A percentile compares a stretch with the other conserved stretches of the same genome.
These are phyloP conservation scores for Drosophila hydei DNA, from an alignment of 1,140 invertebrate genomes.

Conservation along the genomic window DNA sequence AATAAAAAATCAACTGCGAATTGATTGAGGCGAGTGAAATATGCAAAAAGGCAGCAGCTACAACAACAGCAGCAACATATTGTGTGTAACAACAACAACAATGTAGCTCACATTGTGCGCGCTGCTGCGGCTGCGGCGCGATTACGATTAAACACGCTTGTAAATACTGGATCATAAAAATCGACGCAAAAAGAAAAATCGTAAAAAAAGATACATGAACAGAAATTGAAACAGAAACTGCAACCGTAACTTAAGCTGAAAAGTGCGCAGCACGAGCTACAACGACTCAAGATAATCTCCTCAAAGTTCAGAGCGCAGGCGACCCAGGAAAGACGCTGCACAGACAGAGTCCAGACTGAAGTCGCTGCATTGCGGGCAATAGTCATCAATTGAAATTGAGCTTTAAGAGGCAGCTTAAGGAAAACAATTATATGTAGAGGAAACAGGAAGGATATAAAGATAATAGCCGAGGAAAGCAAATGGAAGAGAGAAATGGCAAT, in stretches of 20 bases:
- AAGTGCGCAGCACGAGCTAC: slow-evolving; percentile 43
- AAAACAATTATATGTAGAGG: not conserved
- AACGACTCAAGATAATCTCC: slow-evolving; percentile 16
- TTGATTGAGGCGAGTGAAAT: slow-evolving; percentile 60
- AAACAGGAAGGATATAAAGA: slow-evolving; percentile 19
- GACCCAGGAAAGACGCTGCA: slow-evolving; percentile 64
- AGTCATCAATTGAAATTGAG: slow-evolving; percentile 23
- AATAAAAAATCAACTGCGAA: slow-evolving; percentile 58
- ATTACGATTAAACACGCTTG: slow-evolving; percentile 79
- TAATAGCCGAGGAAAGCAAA: not conserved
- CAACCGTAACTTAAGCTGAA: slow-evolving; percentile 41
- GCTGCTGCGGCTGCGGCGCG: slow-evolving; percentile 40
- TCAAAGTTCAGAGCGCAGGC: slow-evolving; percentile 46
- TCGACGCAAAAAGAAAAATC: slow-evolving; percentile 20
- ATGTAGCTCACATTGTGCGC: slow-evolving; percentile 46
- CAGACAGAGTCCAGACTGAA: not conserved
- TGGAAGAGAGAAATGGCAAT: not conserved
- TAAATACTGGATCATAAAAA: slow-evolving; percentile 70
- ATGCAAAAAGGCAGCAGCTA: slow-evolving; percentile 33
- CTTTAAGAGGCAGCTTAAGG: not conserved
- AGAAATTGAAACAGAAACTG: slow-evolving; percentile 25
- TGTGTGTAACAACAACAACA: slow-evolving; percentile 18
- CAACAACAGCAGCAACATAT: slow-evolving; percentile 21
- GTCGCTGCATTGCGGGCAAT: slow-evolving; percentile 6
- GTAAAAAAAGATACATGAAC: slow-evolving; percentile 7